Evolutionary conservation across 92 coral and sea anemone species (phyloP).

Genomic region (Phymanthus crucifer): DNA sequence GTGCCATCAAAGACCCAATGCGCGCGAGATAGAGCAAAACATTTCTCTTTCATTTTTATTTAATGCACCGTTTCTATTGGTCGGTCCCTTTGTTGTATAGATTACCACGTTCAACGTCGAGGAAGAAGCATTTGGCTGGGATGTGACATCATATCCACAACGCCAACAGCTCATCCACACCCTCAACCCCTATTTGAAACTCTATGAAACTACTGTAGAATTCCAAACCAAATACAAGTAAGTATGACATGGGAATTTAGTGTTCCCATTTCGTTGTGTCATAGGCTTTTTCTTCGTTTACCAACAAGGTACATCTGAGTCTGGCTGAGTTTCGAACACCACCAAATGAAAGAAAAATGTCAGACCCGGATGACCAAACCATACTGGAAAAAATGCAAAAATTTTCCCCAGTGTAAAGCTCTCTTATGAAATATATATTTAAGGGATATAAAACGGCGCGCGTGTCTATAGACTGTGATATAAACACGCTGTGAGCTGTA

Average conservation of each 20-base stretch:
- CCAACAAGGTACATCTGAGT: constrained; percentile 74
- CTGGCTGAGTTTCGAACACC: neutral
- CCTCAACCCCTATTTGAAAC: constrained; percentile 85
- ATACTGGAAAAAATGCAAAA: too few relatives aligned
- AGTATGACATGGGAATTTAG: constrained; percentile 9
- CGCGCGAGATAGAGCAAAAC: too few relatives aligned
- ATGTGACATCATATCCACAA: constrained; percentile 90
- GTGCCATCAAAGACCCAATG: too few relatives aligned
- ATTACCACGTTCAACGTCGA: constrained; percentile 90
- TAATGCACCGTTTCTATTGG: too few relatives aligned
- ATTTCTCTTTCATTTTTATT: too few relatives aligned
- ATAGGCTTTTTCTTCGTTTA: constrained; percentile 6
- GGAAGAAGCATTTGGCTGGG: constrained; percentile 99
- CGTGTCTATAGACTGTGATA: too few relatives aligned
- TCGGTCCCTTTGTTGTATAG: constrained; percentile 54
- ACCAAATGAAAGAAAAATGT: too few relatives aligned
- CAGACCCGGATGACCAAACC: too few relatives aligned
- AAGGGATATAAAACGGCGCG: too few relatives aligned
- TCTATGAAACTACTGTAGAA: constrained; percentile 98
- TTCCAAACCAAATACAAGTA: constrained; percentile 96
- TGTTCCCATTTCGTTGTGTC: neutral
- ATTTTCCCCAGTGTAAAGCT: too few relatives aligned
- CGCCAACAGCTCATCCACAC: constrained; percentile 96
- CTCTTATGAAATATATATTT: too few relatives aligned
- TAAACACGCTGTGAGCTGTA: too few relatives aligned